These are phyloP conservation scores for Eilema caniola DNA, from an alignment of 2,888 invertebrate species.

Conservation along the genomic window DNA sequence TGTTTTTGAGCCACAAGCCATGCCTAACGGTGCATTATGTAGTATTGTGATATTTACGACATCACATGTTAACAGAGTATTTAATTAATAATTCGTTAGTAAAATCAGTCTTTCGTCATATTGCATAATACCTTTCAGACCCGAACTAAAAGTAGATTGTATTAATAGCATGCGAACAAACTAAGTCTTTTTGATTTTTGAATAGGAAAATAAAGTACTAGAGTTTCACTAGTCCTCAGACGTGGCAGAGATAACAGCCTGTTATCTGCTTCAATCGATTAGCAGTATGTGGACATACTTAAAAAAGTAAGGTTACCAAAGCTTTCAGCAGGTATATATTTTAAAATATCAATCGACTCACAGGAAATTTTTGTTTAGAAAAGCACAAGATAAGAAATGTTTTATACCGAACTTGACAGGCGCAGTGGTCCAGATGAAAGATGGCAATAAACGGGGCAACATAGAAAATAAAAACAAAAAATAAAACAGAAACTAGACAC, in stretches of 20 bases:
- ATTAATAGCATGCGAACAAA: too few species aligned
- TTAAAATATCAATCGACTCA: not conserved
- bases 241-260: too few species aligned
- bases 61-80: not conserved
- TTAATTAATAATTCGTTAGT: not conserved
- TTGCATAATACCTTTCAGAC: too few species aligned
- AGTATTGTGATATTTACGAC: not conserved
- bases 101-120: too few species aligned
- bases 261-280: too few species aligned
- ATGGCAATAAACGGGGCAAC: conserved; percentile 8
- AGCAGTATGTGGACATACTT: too few species aligned
- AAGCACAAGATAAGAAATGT: not conserved
- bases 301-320: too few species aligned
- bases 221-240: too few species aligned
- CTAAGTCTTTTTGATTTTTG: too few species aligned
- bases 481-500: conserved; percentile 26
- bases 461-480: conserved; percentile 9
- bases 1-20: not conserved
- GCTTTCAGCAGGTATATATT: not conserved
- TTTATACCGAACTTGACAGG: conserved; percentile 10
- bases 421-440: conserved; percentile 20
- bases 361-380: not conserved
- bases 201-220: too few species aligned
- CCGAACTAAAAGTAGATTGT: too few species aligned
- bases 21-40: not conserved